Base-by-base conservation (phyloP, 2,888 invertebrate species). In the Orchesellides sinensis region DNA sequence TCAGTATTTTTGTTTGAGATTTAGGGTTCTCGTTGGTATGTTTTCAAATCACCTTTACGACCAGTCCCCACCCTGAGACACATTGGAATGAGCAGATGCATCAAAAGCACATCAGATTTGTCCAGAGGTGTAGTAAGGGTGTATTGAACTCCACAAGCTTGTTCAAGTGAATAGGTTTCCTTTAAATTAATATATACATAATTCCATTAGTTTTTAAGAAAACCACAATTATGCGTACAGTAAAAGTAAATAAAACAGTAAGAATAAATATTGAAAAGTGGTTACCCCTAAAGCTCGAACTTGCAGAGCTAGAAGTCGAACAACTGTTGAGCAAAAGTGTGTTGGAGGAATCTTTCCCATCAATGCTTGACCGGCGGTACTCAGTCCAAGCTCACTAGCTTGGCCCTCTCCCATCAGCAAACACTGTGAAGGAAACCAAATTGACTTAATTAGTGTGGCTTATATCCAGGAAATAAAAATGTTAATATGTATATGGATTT, bases 271-370 rank as follows among this genome's bases (percentile, higher is more conserved):
- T n/a, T 6, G 61, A 19, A 66, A 21, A 45, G n/a, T 17, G 90
- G 92, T 92, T 91, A 96, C 96, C 89, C 97, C 97, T 21, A 97
- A 93, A 74, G 98, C 97, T 86, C 98, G 94, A 89, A 99, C 96
- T 91, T 99, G 98, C 86, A 98, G 92, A 0, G 98, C 97, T 77
- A 98, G 95, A 56, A 99, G 92, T 84, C 98, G 93, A 54, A 99
- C 96, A n/a, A 98, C 98, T 59, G 97, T 97, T 32, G 98, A 96
- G 89, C 97, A 98, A 91, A 99, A 99, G 89, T 96, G 95, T 66
- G 96, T 94, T 35, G 98, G 98, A 1, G 98, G 98, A 81, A 96
- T 95, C 91, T 96, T 96, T 79, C 95, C 95, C 94, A 97, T 95
- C 25, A 96, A 91, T 12, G 96, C 96, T 17, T 95, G 95, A 0